Base-by-base conservation (phyloP, 2,797 vertebrate genomes). In the Huso huso region DNA sequence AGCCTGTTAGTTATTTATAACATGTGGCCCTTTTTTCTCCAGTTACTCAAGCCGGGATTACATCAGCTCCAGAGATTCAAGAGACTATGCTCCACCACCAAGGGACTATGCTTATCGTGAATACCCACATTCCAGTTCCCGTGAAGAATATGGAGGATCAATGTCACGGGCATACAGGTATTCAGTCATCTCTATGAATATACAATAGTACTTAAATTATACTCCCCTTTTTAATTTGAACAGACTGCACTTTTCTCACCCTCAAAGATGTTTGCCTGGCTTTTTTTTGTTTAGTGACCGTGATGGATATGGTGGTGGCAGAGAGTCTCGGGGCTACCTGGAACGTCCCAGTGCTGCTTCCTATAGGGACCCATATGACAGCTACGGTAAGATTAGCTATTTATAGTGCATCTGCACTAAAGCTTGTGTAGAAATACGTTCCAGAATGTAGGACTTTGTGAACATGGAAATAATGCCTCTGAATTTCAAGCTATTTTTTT, bases 31-130 rank as follows among this genome's bases (percentile, higher is more conserved):
- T 2, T 8, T 64, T 63, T 51, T 75, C 72, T 71, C 3, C 75
- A 98, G 96, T 71, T 99, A 99, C 10, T 97, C 97, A 13, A 94
- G 92, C 77, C 91, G 96, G 74, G 97, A 99, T 74, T 99, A 98
- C 81, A 92, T 89, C 61, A 93, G 92, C 76, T 96, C 95, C 65
- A 91, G 96, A 71, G 97, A 99, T 66, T 91, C 92, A 0, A 87
- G 95, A 71, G 97, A 98, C 84, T 99, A 98, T 0, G 96, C 91
- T 0, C 93, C 95, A 10, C 92, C 95, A 49, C 90, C 95, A 53
- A 89, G 95, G 76, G 96, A 99, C 71, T 97, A 95, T 8, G 87
- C 93, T 0, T 98, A 95, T 57, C 89, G 95, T 66, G 96, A 98
- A 52, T 98, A 98, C 55, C 88, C 91, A 63, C 93, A 92, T 83